phyloP scores from a whole-genome alignment of 2,113 vertebrate genomes.

The Petromus typicus region DNA sequence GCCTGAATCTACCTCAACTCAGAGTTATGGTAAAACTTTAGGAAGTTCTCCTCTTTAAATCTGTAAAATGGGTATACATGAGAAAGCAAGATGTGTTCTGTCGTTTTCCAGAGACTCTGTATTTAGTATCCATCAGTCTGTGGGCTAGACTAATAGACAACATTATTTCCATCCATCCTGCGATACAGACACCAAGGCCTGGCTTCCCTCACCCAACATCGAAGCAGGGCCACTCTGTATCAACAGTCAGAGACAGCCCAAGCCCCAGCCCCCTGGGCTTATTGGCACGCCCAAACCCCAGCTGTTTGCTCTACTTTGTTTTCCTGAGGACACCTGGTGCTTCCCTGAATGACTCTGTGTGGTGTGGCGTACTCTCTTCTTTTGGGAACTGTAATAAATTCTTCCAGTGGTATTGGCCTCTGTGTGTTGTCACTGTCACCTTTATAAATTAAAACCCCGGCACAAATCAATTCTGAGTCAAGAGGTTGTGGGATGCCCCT shows the following conservation, averaged over 20 bases:
- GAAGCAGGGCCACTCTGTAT: neutral
- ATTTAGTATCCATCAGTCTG: neutral
- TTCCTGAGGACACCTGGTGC: neutral
- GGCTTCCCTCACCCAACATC: neutral
- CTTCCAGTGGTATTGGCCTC: neutral
- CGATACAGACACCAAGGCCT: neutral
- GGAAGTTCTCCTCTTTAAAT: neutral
- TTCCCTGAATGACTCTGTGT: neutral
- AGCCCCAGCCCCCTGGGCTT: neutral
- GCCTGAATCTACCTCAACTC: neutral
- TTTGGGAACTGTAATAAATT: neutral
- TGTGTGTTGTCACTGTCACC: neutral
- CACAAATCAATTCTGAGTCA: neutral
- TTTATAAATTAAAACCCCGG: neutral
- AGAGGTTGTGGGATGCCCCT: neutral
- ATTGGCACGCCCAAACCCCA: neutral
- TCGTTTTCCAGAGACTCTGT: neutral
- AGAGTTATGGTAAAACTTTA: neutral
- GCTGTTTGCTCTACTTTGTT: neutral
- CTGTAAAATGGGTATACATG: neutral
- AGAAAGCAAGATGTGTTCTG: neutral
- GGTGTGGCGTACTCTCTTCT: neutral
- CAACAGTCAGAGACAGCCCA: accelerated
- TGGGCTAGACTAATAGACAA: neutral
- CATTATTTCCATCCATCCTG: neutral